Evolutionary conservation across 2,888 invertebrate genomes (phyloP), one percentile per base, ranked within the genome.

Genomic region (Holacanthella duospinosa): DNA sequence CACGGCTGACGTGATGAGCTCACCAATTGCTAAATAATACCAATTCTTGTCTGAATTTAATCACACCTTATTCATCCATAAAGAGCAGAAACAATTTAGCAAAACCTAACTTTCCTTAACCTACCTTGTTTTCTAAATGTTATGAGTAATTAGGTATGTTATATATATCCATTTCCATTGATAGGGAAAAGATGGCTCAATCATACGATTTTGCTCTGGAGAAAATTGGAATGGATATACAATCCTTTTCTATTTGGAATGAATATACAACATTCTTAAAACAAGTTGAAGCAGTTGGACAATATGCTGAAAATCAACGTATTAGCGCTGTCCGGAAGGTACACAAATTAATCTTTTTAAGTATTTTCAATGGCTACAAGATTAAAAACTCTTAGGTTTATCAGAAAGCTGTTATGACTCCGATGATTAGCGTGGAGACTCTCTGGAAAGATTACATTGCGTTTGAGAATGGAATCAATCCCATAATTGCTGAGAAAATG

Each of bases 201-300:
- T 97, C 99, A 0, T 99, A 97, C 77, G 97, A 99, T 79, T 99
- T 99, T 79, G 97, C 99, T 0, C 79, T 99, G 69, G 99, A 99
- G 69, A 96, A 97, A 79, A 96, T 99, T 71, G 99, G 99, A 0
- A 87, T 99, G 86, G 99, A 99, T 76, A 88, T 96, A 73, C 92
- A 94, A 79, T 93, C 96, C 0, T 94, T 91, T 77, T 87, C 89
- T 9, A 91, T 99, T 66, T 99, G 97, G 94, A 89, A 90, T 75
- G 99, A 99, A 76, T 99, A 99, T 75, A 91, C 99, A 0, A 87
- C 86, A 55, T 99, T 99, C 77, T 79, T 99, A 64, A 97, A 94
- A 77, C 85, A 89, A 58, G 95, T 95, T 0, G 97, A 97, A 71
- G 99, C 97, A 0, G 88, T 94, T 0, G 99, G 99, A 0, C 95